A percentile compares a stretch with the other conserved stretches of the same genome.
Evolutionary conservation across 92 coral and sea anemone species (phyloP).

Genomic region (Meandrina meandrites): DNA sequence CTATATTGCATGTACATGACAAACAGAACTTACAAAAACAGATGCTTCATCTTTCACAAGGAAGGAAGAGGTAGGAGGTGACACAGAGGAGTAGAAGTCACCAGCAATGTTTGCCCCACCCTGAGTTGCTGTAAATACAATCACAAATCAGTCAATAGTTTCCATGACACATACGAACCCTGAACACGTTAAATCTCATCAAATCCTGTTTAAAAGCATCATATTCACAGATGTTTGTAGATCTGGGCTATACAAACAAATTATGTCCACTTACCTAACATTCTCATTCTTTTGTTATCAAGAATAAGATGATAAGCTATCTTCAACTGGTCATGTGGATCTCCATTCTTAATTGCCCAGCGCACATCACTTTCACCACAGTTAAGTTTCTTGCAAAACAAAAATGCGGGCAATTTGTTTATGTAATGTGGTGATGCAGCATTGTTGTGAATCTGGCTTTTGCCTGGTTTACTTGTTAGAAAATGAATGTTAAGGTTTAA

Average conservation of each 20-base stretch:
- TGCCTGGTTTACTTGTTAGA: no score
- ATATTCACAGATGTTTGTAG: neutral
- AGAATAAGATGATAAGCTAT: conserved; percentile 95
- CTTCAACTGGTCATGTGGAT: conserved; percentile 89
- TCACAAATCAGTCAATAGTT: conserved; percentile 5
- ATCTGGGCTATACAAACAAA: neutral
- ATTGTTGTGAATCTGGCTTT: no score
- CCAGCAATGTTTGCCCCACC: conserved; percentile 57
- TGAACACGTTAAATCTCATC: no score
- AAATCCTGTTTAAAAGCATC: neutral
- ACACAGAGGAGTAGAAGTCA: conserved; percentile 77
- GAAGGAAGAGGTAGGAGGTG: conserved; percentile 78
- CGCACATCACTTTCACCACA: conserved; percentile 83
- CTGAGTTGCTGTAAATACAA: conserved; percentile 41
- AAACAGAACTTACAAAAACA: conserved; percentile 33
- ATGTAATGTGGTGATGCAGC: no score
- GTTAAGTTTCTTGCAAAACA: conserved; percentile 69
- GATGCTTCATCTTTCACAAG: conserved; percentile 58
- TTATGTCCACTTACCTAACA: conserved; percentile 60
- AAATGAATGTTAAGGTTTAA: no score
- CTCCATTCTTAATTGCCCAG: conserved; percentile 78
- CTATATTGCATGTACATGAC: neutral
- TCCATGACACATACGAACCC: no score
- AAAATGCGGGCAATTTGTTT: no score
- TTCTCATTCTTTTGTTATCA: conserved; percentile 87